Evolutionary conservation across 2,113 vertebrate species (phyloP).

Genomic region (Melozone crissalis): DNA sequence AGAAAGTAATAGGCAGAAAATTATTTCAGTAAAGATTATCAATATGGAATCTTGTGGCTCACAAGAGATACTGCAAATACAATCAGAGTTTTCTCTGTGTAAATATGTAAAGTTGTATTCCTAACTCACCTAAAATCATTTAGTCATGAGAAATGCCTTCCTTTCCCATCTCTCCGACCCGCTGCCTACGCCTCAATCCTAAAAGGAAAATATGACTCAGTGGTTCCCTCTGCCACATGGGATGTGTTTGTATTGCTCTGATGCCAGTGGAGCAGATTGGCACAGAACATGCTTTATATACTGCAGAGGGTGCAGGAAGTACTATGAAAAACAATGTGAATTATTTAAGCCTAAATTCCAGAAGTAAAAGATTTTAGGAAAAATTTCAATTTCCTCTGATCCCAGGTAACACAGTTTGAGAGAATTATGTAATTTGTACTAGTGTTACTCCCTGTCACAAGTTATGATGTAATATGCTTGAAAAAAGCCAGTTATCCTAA

Average conservation of each 20-base stretch:
- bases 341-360: neutral
- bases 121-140: neutral
- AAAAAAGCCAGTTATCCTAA: slow-evolving; percentile 54
- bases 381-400: neutral
- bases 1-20: neutral
- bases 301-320: neutral
- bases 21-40: neutral
- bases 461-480: slow-evolving; percentile 40
- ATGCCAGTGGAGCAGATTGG: neutral
- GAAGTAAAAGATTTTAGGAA: neutral
- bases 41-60: neutral
- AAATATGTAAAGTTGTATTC: neutral
- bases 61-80: neutral
- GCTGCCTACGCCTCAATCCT: neutral
- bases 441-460: slow-evolving; percentile 39
- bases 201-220: neutral
- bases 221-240: neutral
- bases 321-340: neutral
- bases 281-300: neutral
- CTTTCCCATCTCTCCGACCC: neutral
- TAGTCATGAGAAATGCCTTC: neutral
- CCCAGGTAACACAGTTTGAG: slow-evolving; percentile 9
- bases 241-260: neutral
- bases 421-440: slow-evolving; percentile 70
- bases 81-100: neutral